Percentiles rank a stretch among this genome's conserved stretches.
phyloP scores from a whole-genome alignment of 2,113 vertebrate genomes.

The Deroptyus accipitrinus region DNA sequence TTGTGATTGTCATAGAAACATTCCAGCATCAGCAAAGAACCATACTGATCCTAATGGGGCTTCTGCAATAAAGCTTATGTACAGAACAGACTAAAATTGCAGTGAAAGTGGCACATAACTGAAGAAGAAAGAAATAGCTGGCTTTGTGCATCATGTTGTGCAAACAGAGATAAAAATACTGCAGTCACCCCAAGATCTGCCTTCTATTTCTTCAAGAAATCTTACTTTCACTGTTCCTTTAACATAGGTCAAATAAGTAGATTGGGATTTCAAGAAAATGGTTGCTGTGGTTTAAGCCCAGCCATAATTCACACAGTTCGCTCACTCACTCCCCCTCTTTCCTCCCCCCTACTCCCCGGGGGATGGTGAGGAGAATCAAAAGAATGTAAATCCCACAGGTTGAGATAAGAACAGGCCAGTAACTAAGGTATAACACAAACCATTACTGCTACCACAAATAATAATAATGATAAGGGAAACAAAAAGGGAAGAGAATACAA shows the following conservation, averaged over 20 bases:
- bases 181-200: background rate
- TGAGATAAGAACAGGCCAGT: too few relatives aligned
- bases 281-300: too few relatives aligned
- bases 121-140: background rate
- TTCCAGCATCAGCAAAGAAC: background rate
- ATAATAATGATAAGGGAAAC: too few relatives aligned
- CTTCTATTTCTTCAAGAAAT: background rate
- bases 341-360: too few relatives aligned
- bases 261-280: background rate
- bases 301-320: too few relatives aligned
- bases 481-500: too few relatives aligned
- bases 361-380: too few relatives aligned
- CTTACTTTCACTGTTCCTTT: background rate
- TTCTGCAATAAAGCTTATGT: background rate
- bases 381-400: too few relatives aligned
- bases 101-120: background rate
- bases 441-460: too few relatives aligned
- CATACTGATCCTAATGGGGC: background rate
- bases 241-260: background rate
- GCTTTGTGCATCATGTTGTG: background rate
- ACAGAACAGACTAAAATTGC: background rate
- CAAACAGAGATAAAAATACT: background rate
- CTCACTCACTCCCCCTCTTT: too few relatives aligned
- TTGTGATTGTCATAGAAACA: background rate
- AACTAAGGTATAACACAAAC: too few relatives aligned